Percentiles rank a stretch among this genome's conserved stretches.
phyloP scores from a whole-genome alignment of 1,140 invertebrate species.

The Glomeris maerens region DNA sequence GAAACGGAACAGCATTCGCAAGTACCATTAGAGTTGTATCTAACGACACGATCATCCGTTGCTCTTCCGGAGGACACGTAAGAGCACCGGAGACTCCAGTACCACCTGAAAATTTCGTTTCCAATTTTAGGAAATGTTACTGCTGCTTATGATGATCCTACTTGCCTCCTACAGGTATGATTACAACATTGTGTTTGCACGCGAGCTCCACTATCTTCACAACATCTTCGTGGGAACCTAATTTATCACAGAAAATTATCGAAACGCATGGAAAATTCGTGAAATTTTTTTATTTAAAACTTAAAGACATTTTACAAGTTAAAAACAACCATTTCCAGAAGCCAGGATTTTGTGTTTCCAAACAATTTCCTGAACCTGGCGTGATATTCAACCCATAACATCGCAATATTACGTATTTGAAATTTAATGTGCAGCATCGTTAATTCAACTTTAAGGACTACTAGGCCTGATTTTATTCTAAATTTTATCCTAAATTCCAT shows the following conservation, averaged over 20 bases:
- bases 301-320: not conserved
- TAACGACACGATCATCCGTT: constrained; percentile 68
- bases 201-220: constrained; percentile 65
- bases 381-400: not conserved
- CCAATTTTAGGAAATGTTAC: not conserved
- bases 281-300: not conserved
- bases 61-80: constrained; percentile 65
- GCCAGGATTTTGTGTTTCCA: not conserved
- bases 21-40: constrained; percentile 87
- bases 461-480: not conserved
- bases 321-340: not conserved
- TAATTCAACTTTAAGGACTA: no score
- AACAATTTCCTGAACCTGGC: not conserved
- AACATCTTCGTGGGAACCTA: constrained; percentile 61
- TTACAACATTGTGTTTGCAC: constrained; percentile 54
- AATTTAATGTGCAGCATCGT: not conserved
- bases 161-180: constrained; percentile 80
- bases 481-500: not conserved
- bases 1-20: not conserved
- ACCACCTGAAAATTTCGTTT: constrained; percentile 41
- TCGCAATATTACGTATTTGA: constrained; percentile 2
- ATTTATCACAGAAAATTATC: not conserved
- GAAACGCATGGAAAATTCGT: not conserved
- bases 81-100: constrained; percentile 88
- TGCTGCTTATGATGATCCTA: constrained; percentile 4